These are phyloP conservation scores for Pipistrellus nathusii DNA, from an alignment of 2,797 vertebrate species.

Conservation along the genomic window DNA sequence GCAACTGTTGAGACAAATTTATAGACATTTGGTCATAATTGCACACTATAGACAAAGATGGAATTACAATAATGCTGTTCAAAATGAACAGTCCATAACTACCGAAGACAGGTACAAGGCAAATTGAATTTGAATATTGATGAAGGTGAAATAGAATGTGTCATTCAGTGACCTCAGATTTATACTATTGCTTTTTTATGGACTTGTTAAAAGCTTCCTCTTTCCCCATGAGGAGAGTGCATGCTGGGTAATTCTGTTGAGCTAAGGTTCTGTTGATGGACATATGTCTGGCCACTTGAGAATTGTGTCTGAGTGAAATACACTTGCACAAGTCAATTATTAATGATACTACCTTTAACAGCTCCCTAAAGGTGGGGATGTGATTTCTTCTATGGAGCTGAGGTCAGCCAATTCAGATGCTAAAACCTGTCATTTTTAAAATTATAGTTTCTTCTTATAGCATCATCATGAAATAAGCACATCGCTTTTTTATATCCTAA, in stretches of 20 bases:
- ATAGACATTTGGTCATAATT: neutral
- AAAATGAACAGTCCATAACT: neutral
- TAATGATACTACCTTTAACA: constrained; percentile 32
- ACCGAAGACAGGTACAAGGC: neutral
- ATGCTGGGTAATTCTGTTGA: neutral
- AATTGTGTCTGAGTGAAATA: constrained; percentile 19
- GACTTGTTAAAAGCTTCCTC: neutral
- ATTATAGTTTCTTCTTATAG: constrained; percentile 36
- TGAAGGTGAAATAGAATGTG: neutral
- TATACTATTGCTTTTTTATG: neutral
- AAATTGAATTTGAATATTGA: constrained; percentile 5
- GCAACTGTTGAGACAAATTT: neutral
- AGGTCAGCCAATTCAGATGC: constrained; percentile 53
- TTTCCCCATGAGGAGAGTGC: neutral
- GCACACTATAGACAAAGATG: neutral
- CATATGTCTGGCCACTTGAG: constrained; percentile 43
- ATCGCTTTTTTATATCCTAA: neutral
- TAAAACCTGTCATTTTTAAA: neutral
- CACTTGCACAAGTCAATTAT: constrained; percentile 32
- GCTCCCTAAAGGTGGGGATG: neutral
- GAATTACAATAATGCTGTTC: neutral
- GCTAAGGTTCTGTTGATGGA: constrained; percentile 24
- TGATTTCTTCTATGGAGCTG: neutral
- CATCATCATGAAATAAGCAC: constrained; percentile 32
- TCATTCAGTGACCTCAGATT: neutral